phyloP scores from a whole-genome alignment of 35 echinoderm and acorn worm genomes.

The Heliocidaris tuberculata region DNA sequence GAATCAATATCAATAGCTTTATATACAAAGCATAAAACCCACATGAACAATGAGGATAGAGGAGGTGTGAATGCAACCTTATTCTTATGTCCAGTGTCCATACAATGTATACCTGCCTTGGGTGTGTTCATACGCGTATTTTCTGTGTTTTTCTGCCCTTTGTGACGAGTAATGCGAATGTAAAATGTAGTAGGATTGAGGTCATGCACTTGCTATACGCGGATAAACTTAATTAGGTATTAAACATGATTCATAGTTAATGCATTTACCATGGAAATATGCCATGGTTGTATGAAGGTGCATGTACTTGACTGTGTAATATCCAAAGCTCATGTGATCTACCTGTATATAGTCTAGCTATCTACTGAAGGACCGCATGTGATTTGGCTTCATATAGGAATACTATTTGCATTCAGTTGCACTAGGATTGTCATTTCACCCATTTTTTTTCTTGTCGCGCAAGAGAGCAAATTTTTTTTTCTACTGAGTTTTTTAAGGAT shows the following conservation, averaged over 20 bases:
- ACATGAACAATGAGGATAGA: not conserved
- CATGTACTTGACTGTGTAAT: not conserved
- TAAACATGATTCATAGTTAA: constrained; percentile 35
- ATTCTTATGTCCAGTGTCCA: not conserved
- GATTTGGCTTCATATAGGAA: not conserved
- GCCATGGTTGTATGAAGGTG: not conserved
- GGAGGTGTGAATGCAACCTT: not conserved
- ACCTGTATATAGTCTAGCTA: too few species aligned
- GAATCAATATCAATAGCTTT: not conserved
- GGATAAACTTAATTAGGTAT: constrained; percentile 40
- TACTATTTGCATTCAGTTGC: not conserved
- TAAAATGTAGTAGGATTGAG: not conserved
- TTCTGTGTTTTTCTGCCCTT: not conserved
- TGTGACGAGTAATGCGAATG: not conserved
- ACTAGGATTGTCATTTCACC: too few species aligned
- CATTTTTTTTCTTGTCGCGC: too few species aligned
- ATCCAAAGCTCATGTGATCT: not conserved
- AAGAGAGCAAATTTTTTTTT: too few species aligned
- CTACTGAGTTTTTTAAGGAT: too few species aligned
- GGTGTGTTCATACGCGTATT: not conserved
- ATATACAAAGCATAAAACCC: not conserved
- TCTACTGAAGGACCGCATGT: too few species aligned
- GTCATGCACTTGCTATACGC: constrained; percentile 20
- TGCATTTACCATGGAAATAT: constrained; percentile 20
- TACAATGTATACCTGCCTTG: not conserved